These are phyloP conservation scores for Eupelmus urozonus DNA, from an alignment of 2,888 invertebrate species.

Conservation along the genomic window DNA sequence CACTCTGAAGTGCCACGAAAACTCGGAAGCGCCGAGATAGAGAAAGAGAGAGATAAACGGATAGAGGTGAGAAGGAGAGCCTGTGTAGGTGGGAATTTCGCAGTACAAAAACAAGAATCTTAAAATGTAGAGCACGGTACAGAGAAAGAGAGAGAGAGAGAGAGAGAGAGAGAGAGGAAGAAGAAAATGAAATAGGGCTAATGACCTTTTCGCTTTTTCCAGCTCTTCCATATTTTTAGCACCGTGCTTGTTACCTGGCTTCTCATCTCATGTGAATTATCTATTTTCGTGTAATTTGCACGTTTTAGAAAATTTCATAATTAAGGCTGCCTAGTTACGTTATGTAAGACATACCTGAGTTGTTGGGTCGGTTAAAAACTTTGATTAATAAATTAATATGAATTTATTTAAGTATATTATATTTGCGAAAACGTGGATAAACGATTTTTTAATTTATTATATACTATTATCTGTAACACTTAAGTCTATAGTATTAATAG, in stretches of 20 bases:
- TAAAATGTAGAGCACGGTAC: constrained; percentile 25
- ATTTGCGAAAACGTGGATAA: too few species aligned
- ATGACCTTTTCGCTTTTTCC: constrained; percentile 44
- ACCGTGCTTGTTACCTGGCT: constrained; percentile 1
- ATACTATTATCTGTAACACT: too few species aligned
- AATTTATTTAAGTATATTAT: too few species aligned
- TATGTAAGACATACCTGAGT: too few species aligned
- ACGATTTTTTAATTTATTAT: too few species aligned
- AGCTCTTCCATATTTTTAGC: constrained; percentile 20
- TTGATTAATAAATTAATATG: too few species aligned
- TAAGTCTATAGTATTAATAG: too few species aligned
- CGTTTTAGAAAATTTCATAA: too few species aligned
- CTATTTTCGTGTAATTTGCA: background rate
- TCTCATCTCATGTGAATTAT: background rate
- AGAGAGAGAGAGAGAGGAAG: background rate
- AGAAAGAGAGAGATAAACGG: constrained; percentile 14
- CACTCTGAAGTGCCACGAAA: background rate
- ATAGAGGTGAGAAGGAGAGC: constrained; percentile 3
- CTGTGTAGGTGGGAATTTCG: background rate
- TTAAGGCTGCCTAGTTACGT: background rate
- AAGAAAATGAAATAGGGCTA: constrained; percentile 46
- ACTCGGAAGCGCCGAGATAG: background rate
- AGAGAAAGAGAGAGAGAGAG: background rate
- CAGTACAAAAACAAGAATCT: constrained; percentile 31
- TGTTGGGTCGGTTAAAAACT: too few species aligned